Percentiles rank a stretch among this genome's conserved stretches.
phyloP scores from a whole-genome alignment of 2,888 invertebrate species.

The Noctuana brunneofusca region DNA sequence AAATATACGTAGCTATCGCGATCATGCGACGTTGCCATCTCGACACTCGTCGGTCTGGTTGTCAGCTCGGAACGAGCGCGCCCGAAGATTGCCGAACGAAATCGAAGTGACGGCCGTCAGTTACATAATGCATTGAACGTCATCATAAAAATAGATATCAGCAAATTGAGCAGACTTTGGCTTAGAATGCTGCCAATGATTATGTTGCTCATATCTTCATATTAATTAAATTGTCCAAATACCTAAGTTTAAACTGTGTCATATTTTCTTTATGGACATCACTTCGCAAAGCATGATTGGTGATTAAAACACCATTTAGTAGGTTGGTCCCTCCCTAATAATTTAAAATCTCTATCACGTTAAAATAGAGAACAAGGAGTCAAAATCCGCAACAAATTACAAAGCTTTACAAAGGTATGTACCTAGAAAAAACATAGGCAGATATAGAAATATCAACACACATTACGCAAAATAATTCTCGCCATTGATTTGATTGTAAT shows the following conservation, averaged over 20 bases:
- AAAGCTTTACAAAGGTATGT: neutral
- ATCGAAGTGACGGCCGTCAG: slow-evolving; percentile 38
- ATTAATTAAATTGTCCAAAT: neutral
- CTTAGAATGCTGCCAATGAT: neutral
- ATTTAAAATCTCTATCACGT: no score
- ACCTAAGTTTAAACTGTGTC: neutral
- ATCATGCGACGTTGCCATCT: slow-evolving; percentile 72
- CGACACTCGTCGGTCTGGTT: slow-evolving; percentile 48
- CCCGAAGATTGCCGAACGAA: slow-evolving; percentile 42
- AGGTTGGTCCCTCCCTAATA: no score
- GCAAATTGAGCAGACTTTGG: slow-evolving; percentile 18
- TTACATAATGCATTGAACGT: slow-evolving; percentile 40
- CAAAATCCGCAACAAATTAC: neutral
- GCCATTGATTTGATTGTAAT: neutral
- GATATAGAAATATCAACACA: neutral
- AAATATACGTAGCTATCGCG: slow-evolving; percentile 37
- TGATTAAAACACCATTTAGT: no score
- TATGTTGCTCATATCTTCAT: neutral
- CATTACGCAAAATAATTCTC: slow-evolving; percentile 1
- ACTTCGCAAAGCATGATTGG: no score
- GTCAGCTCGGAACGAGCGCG: slow-evolving; percentile 42
- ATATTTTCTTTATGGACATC: neutral
- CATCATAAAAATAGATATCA: slow-evolving; percentile 54
- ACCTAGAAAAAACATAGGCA: neutral
- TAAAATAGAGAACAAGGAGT: no score